Percentiles rank a stretch among this genome's conserved stretches.
These are phyloP conservation scores for Drosophila mayaguana DNA, from an alignment of 2,888 invertebrate genomes.

Conservation along the genomic window DNA sequence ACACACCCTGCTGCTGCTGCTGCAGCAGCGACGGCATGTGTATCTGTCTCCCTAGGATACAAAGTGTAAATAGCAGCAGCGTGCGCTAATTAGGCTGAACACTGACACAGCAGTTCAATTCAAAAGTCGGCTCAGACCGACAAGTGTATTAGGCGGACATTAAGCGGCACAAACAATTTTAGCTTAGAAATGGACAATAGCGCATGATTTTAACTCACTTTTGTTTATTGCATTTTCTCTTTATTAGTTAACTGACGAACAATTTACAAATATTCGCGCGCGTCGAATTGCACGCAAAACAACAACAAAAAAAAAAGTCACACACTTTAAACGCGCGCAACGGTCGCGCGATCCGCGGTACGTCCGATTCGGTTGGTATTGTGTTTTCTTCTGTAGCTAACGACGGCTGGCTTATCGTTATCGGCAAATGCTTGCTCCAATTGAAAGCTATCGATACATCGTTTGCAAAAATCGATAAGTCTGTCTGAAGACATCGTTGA, in stretches of 20 bases:
- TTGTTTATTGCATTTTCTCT: constrained; percentile 26
- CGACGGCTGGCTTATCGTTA: constrained; percentile 24
- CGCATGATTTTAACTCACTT: constrained; percentile 39
- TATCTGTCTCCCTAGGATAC: constrained; percentile 51
- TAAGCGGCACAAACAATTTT: constrained; percentile 1
- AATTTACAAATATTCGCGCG: constrained; percentile 29
- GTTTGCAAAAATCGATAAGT: constrained; percentile 8
- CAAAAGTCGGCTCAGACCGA: constrained; percentile 6
- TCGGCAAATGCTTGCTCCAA: constrained; percentile 10
- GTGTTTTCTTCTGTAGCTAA: constrained; percentile 47
- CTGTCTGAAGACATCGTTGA: neutral
- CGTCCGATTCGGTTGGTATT: constrained; percentile 43
- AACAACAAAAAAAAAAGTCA: constrained; percentile 32
- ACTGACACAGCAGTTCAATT: neutral
- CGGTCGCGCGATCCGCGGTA: constrained; percentile 35
- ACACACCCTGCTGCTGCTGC: constrained; percentile 49
- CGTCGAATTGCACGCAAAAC: constrained; percentile 15
- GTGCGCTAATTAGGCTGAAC: constrained; percentile 16
- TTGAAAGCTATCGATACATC: constrained; percentile 29
- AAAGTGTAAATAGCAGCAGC: constrained; percentile 32
- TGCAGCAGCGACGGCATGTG: constrained; percentile 41
- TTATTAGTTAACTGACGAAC: constrained; percentile 12
- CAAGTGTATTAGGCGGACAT: neutral
- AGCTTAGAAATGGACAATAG: neutral
- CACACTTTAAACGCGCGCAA: constrained; percentile 48